These are phyloP conservation scores for Phasia obesa DNA, from an alignment of 2,888 invertebrate genomes.

Conservation along the genomic window DNA sequence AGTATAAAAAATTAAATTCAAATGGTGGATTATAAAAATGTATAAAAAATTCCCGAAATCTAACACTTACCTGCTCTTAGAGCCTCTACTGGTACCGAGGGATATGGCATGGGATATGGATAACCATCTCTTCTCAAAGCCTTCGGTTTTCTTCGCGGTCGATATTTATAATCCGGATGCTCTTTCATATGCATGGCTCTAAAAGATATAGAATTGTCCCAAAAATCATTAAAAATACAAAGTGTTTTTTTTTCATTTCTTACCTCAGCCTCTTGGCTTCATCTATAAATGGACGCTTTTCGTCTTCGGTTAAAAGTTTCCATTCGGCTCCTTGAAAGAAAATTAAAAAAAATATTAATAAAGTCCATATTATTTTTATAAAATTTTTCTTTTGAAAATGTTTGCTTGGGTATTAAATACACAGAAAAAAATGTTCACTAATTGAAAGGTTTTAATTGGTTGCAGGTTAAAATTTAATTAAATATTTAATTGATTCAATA, in stretches of 20 bases:
- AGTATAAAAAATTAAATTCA: no score
- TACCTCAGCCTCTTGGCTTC: slow-evolving; percentile 93
- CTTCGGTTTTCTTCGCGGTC: slow-evolving; percentile 94
- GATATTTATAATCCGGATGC: slow-evolving; percentile 96
- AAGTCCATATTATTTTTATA: slow-evolving; percentile 48
- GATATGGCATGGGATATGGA: slow-evolving; percentile 95
- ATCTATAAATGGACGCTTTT: slow-evolving; percentile 98
- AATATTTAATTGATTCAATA: no score
- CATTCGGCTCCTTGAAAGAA: slow-evolving; percentile 91
- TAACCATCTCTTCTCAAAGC: slow-evolving; percentile 94
- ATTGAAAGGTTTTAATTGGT: no score
- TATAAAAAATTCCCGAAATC: neutral
- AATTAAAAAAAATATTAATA: slow-evolving; percentile 1
- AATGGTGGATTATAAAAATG: no score
- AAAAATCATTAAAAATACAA: neutral
- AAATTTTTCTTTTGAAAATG: slow-evolving; percentile 2
- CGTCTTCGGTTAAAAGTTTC: slow-evolving; percentile 96
- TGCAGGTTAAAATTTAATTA: no score
- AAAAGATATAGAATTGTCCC: slow-evolving; percentile 27
- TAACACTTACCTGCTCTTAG: slow-evolving; percentile 89
- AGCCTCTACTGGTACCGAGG: slow-evolving; percentile 94
- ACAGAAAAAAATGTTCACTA: no score
- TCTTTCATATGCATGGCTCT: slow-evolving; percentile 97
- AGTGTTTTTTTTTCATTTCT: slow-evolving; percentile 41
- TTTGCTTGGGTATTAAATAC: slow-evolving; percentile 6